Evolutionary conservation across 64 coral and sea anemone genomes (phyloP), one percentile per base, ranked within the genome.

Genomic region (Montipora efflorescens): DNA sequence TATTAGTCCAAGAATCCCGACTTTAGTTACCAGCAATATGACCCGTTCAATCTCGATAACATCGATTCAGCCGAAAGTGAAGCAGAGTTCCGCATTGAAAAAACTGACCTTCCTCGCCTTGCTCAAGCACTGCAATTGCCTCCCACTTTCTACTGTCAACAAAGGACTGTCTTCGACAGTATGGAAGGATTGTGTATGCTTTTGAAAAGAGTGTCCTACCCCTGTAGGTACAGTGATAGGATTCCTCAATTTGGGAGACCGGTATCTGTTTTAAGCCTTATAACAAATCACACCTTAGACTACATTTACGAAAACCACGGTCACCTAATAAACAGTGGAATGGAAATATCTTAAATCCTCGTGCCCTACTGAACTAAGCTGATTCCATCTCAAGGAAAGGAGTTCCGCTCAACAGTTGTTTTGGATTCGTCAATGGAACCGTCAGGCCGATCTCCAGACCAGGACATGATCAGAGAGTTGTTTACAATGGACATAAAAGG

Each of bases 301-400:
- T 83, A 83, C 79, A 70, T 91, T 52, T 91, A 82, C 69, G 69
- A 79, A 50, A 79, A 45, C 28, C 90, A 91, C 19, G 68, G 64
- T 50, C 90, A 91, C 62, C 78, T 64, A 82, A 83, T 91, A 25
- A 81, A 74, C 79, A 57, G 22, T 90, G 89, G 89, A 90, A 90
- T 61, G 7, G 78, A 66, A n/a, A 77, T 44, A 48, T 87, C 47
- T 47, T 76, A 19, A 87, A 77, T 59, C 15, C 88, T 66, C 73
- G 45, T 75, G 13, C 28, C 16, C 48, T 88, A 52, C 69, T 75
- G 74, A 25, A 0, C 68, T 88, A 88, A 58, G 25, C 86, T 43
- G 59, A 64, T 64, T 64, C 59, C 59, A 64, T 64, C 59, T 64
- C 59, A 64, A 64, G 59, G 59, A 64, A 64, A 64, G 81, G 59